Base-by-base conservation (phyloP, 1,140 invertebrate genomes). In the Bombyx mandarina region DNA sequence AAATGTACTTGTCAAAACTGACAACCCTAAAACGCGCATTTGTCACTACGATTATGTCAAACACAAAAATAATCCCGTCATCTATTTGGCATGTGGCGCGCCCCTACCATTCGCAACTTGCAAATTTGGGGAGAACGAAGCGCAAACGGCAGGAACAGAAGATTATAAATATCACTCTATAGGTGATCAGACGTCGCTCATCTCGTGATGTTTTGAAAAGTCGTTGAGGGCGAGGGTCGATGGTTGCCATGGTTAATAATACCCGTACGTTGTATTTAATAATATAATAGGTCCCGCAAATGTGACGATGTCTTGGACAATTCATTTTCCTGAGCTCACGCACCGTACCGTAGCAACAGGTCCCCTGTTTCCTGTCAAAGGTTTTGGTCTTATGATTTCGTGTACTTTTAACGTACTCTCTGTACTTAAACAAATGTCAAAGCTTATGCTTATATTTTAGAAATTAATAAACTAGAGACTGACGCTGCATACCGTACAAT, bases 31-130 rank as follows among this genome's bases (percentile, higher is more conserved):
- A 79, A 64, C 59, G 78, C 69, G 82, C 79, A 83, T 86, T 85
- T 86, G 83, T 86, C 83, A 85, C 79, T 82, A 82, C 76, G 83
- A 85, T 86, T 85, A 86, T 86, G 82, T 86, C 83, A 86, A 85
- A 83, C 78, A 83, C 82, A 84, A 84, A 85, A 85, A 86, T 86
- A 86, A 86, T 86, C 83, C 83, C 79, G 80, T 85, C 82, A 86
- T 86, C 80, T 79, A 76, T 82, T 80, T 80, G 78, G 76, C 73
- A 72, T 77, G 72, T 71, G 73, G 70, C 77, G 69, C 80, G 77
- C 81, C 81, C 82, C 78, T 80, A 70, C 71, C 73, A 61, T 67
- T 74, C 58, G 67, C 66, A 71, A 81, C 72, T 82, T 86, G 83
- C 79, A 80, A 86, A 86, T 86, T 81, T 78, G 60, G 80, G 80